A percentile compares a stretch with the other conserved stretches of the same genome.
Conservation (phyloP, 2,888 invertebrate species). For the Blomia tropicalis region DNA sequence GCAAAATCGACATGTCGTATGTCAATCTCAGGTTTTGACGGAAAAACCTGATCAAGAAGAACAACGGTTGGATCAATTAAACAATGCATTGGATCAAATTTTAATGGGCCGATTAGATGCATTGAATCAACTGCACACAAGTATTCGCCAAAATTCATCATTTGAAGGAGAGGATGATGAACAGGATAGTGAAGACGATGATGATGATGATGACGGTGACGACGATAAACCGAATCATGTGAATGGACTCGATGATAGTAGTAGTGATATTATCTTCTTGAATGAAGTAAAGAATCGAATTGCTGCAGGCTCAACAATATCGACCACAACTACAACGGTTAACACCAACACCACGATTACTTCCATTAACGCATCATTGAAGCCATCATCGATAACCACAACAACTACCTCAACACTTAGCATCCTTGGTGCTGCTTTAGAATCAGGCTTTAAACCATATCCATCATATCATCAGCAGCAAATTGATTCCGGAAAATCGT, state of each 20-base stretch:
- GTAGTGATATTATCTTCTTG: conserved; percentile 4
- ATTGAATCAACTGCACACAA: not conserved
- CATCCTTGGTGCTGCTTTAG: conserved; percentile 1
- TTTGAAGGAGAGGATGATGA: not conserved
- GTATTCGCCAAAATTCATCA: not conserved
- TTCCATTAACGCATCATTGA: not conserved
- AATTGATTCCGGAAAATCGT: not conserved
- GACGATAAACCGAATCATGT: not conserved
- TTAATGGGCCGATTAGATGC: conserved; percentile 9
- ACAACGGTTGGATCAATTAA: not conserved
- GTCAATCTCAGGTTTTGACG: too few relatives aligned
- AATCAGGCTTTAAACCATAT: conserved; percentile 8
- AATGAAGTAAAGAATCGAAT: conserved; percentile 3
- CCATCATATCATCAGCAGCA: not conserved
- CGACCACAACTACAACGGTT: not conserved
- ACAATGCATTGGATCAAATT: conserved; percentile 10
- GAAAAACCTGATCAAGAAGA: not conserved
- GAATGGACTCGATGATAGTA: not conserved
- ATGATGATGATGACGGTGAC: not conserved
- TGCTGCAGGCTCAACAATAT: not conserved
- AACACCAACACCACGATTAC: not conserved
- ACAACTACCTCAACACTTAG: not conserved
- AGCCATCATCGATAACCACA: not conserved
- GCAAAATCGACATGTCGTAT: not conserved
- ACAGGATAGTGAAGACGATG: not conserved